Conservation (phyloP, 2,113 vertebrate species). For the Tyrannus savana region DNA sequence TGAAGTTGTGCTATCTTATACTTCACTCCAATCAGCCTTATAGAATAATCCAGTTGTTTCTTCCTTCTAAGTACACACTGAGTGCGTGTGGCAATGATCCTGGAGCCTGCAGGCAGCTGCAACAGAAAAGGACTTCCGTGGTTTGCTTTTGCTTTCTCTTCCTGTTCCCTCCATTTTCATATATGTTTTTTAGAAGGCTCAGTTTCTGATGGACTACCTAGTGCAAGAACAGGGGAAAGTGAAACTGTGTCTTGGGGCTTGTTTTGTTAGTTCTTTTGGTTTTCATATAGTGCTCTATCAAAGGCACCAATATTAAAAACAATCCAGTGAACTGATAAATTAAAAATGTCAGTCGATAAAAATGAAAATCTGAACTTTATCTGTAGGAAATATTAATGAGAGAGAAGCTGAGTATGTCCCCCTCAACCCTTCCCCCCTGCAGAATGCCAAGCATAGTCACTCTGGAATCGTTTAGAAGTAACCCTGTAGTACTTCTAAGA, state of each 20-base stretch:
- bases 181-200: not conserved
- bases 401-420: not conserved
- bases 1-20: not conserved
- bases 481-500: not conserved
- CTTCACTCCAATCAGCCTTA: not conserved
- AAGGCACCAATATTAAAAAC: not conserved
- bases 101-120: not conserved
- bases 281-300: not conserved
- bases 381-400: not conserved
- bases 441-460: not conserved
- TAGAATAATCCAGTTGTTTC: not conserved
- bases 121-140: not conserved
- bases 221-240: not conserved
- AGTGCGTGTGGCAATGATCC: not conserved
- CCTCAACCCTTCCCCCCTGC: not conserved
- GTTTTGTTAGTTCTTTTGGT: not conserved
- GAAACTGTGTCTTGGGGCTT: not conserved
- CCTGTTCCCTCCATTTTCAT: slow-evolving; percentile 25
- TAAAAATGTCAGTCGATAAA: not conserved
- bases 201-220: not conserved
- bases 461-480: not conserved
- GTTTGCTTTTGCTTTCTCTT: slow-evolving; percentile 61
- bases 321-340: not conserved
- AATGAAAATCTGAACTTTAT: not conserved
- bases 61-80: not conserved